Conservation (phyloP, 1,140 invertebrate species). For the Magallana angulata region DNA sequence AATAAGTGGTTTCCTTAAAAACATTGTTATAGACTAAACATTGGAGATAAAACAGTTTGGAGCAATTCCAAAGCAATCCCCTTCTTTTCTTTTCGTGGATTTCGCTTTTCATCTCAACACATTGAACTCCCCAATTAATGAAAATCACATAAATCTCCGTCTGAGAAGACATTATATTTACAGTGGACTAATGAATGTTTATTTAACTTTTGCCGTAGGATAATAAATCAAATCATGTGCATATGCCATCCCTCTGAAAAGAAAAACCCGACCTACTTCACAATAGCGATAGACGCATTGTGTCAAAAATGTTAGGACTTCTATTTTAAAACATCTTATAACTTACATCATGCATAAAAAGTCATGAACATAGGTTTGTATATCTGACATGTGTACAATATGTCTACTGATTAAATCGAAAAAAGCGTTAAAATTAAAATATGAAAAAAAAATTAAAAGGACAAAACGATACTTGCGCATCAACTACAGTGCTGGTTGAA, state of each 20-base stretch:
- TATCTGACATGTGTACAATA: no score
- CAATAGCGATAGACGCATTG: neutral
- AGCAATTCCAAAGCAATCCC: neutral
- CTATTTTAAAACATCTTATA: no score
- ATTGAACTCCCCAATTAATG: conserved; percentile 18
- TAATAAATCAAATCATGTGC: conserved; percentile 25
- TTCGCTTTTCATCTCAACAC: conserved; percentile 30
- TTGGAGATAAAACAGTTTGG: neutral
- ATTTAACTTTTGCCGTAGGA: conserved; percentile 3
- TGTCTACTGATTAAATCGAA: no score
- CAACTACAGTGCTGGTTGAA: no score
- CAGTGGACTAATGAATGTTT: conserved; percentile 25
- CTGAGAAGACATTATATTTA: conserved; percentile 23
- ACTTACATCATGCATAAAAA: no score
- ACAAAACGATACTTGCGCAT: no score
- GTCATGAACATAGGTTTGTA: no score
- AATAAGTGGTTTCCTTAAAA: conserved; percentile 30
- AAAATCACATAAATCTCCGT: conserved; percentile 26
- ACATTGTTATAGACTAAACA: conserved; percentile 31
- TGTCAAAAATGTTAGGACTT: no score
- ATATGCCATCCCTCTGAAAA: neutral
- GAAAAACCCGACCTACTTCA: neutral
- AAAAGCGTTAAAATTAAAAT: no score
- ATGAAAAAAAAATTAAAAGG: no score
- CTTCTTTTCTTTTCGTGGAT: neutral